Evolutionary conservation across 2,888 invertebrate species (phyloP), one percentile per base, ranked within the genome.

Genomic region (Stenodema calcarata): DNA sequence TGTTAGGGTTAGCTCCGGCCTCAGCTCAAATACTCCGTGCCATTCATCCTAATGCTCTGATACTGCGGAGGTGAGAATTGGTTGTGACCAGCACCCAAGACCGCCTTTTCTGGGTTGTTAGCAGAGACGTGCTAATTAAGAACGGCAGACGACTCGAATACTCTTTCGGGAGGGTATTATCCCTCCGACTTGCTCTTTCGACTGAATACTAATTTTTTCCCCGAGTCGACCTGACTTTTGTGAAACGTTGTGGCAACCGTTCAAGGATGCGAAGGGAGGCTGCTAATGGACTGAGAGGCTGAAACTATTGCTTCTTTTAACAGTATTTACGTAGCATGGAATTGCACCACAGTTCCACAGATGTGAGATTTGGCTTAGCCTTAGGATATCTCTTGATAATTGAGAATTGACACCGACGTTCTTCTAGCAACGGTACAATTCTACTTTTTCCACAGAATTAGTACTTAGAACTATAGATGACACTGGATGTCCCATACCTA

Each of bases 31-130:
- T 62, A 78, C 78, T 86, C 41, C 86, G 86, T 86, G 86, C 78
- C 42, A 78, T 86, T 86, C 86, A 86, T 86, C 78, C 78, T 86
- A 86, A 86, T 86, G 54, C 78, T 54, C 78, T 86, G 86, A 86
- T 86, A 86, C 78, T 86, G 75, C 23, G 14, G 70, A 47, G 84
- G 84, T 75, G 84, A 73, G 47, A 84, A 84, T 84, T 84, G 73
- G 75, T 73, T 41, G 84, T 35, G 47, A 44, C 84, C 28, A 23
- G 54, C 30, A 80, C 54, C 80, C 80, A 28, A 41, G 69, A 82
- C 62, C 44, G 27, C 30, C 27, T 69, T 41, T n/a, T 82, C 42
- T 35, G 30, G 27, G 84, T 62, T 62, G 62, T 84, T 84, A 84
- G 84, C 84, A 28, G 73, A 16, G 6, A n/a, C 41, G 16, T 75